A percentile compares a stretch with the other conserved stretches of the same genome.
phyloP scores from a whole-genome alignment of 30 jellyfish, hydroid and myxozoan species.

The Pseudorhiza aurosa region DNA sequence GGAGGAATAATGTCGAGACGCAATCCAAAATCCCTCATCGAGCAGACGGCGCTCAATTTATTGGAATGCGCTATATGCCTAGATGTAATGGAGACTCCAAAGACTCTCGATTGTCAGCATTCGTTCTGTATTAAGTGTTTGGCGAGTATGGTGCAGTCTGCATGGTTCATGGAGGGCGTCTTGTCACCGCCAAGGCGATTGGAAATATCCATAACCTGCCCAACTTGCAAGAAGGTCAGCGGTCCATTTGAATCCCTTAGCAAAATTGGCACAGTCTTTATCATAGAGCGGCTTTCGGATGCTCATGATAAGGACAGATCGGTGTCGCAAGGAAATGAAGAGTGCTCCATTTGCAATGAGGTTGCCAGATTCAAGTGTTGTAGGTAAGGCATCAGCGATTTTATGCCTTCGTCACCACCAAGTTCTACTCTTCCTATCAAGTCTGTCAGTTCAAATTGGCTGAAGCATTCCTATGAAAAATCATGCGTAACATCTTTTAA shows the following conservation, averaged over 20 bases:
- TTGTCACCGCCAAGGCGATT: background rate
- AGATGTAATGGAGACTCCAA: background rate
- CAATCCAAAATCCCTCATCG: too few relatives aligned
- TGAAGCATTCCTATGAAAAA: too few relatives aligned
- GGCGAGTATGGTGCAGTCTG: background rate
- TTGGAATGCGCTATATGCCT: slow-evolving; percentile 7
- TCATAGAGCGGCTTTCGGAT: background rate
- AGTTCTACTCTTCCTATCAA: too few relatives aligned
- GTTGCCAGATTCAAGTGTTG: background rate
- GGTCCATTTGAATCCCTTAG: background rate
- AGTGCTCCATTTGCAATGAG: background rate
- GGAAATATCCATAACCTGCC: background rate
- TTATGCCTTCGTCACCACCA: too few relatives aligned
- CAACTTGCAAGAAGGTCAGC: background rate
- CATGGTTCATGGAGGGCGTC: background rate
- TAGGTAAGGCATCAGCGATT: too few relatives aligned
- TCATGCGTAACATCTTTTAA: too few relatives aligned
- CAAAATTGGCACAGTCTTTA: background rate
- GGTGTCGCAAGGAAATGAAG: background rate
- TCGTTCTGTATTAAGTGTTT: slow-evolving; percentile 6
- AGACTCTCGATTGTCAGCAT: background rate
- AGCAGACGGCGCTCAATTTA: too few relatives aligned
- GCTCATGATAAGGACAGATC: background rate
- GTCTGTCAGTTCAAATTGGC: too few relatives aligned
- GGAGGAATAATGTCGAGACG: too few relatives aligned